Percentiles rank a stretch among this genome's conserved stretches.
These are phyloP conservation scores for Dunckerocampus dactyliophorus DNA, from an alignment of 2,113 vertebrate genomes.

Conservation along the genomic window DNA sequence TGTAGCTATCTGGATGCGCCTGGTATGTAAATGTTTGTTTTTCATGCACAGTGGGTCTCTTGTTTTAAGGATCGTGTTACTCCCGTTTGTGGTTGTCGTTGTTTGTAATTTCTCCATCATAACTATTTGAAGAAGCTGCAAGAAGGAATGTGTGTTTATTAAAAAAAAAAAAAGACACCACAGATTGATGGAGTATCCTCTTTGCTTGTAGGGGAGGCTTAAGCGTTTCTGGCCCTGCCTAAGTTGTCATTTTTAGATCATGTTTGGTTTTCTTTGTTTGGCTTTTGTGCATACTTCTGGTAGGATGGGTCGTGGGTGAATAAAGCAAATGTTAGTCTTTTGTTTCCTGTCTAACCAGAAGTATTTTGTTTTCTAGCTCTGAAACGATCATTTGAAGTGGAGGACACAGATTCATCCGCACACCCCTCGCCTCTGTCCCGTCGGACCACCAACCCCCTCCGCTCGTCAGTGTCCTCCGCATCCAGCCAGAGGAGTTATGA, in stretches of 20 bases:
- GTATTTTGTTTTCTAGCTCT: conserved; percentile 81
- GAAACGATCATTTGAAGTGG: conserved; percentile 97
- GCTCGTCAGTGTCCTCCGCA: conserved; percentile 69
- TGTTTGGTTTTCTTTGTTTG: neutral
- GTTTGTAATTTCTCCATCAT: neutral
- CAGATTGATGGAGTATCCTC: neutral
- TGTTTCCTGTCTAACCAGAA: conserved; percentile 16
- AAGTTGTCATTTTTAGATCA: conserved; percentile 7
- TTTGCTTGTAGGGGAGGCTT: neutral
- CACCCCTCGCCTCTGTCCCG: conserved; percentile 83
- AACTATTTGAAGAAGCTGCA: neutral
- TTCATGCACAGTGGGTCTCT: neutral
- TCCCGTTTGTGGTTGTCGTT: neutral
- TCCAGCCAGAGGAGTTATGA: conserved; percentile 70
- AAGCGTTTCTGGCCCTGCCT: neutral
- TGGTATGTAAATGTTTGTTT: neutral
- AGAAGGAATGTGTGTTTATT: neutral
- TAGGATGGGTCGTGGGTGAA: neutral
- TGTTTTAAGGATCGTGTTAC: neutral
- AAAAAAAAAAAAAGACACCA: neutral
- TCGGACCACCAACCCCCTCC: conserved; percentile 83
- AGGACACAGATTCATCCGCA: conserved; percentile 85
- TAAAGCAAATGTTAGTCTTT: neutral
- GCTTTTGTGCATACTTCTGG: neutral
- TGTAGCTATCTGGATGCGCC: neutral